phyloP scores from a whole-genome alignment of 1,140 invertebrate genomes.

The Harpegnathos saltator region DNA sequence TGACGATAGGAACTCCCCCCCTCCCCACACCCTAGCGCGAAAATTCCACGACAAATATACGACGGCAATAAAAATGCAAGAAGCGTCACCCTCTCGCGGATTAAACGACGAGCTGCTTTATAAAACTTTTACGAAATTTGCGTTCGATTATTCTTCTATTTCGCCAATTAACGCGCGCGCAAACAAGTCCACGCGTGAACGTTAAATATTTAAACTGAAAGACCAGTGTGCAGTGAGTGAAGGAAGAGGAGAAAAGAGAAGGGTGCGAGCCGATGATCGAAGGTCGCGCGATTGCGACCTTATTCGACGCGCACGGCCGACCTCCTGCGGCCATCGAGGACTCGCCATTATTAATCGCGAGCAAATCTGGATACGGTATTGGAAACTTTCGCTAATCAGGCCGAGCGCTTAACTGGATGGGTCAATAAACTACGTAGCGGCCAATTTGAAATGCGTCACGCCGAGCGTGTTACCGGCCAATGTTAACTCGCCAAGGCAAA shows the following conservation, averaged over 20 bases:
- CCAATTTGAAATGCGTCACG: slow-evolving; percentile 57
- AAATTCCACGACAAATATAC: too few relatives aligned
- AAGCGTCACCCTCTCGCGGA: too few relatives aligned
- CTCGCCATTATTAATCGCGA: slow-evolving; percentile 46
- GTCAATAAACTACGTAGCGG: slow-evolving; percentile 68
- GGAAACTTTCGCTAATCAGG: slow-evolving; percentile 75
- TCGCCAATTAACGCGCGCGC: slow-evolving; percentile 15
- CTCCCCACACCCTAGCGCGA: too few relatives aligned
- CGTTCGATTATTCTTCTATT: not conserved
- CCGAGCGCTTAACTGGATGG: slow-evolving; percentile 69
- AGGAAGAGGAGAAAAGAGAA: not conserved
- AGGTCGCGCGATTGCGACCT: slow-evolving; percentile 47
- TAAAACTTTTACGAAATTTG: not conserved
- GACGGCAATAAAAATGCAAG: too few relatives aligned
- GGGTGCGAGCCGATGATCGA: not conserved
- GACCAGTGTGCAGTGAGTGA: not conserved
- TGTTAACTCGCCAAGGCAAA: slow-evolving; percentile 69
- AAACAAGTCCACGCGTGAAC: slow-evolving; percentile 13
- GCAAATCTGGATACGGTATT: slow-evolving; percentile 71
- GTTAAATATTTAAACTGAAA: slow-evolving; percentile 41
- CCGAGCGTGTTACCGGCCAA: slow-evolving; percentile 61
- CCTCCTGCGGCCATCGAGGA: not conserved
- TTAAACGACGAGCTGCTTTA: too few relatives aligned
- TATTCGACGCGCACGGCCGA: slow-evolving; percentile 27
- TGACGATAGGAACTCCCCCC: too few relatives aligned